phyloP scores from a whole-genome alignment of 2,888 invertebrate genomes.

The Crossocerus cetratus region DNA sequence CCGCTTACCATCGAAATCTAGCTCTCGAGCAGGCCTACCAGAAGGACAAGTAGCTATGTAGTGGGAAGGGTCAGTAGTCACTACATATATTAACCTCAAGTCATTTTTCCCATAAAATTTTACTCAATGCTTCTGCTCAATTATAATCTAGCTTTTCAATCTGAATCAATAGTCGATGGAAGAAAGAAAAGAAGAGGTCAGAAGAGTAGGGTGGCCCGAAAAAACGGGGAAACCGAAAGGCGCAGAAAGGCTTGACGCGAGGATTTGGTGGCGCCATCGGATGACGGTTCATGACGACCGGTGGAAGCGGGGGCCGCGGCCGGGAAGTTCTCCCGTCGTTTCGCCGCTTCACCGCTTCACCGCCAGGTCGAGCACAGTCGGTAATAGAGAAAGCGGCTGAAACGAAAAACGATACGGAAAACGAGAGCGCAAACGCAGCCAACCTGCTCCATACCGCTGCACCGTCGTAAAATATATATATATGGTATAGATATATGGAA shows the following conservation, averaged over 20 bases:
- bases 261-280: slow-evolving; percentile 71
- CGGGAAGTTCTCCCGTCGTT: slow-evolving; percentile 38
- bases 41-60: too few relatives aligned
- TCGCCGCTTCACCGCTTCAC: too few relatives aligned
- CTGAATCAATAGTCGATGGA: too few relatives aligned
- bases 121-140: too few relatives aligned
- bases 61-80: too few relatives aligned
- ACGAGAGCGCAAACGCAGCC: neutral
- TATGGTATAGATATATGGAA: neutral
- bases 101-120: too few relatives aligned
- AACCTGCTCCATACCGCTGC: too few relatives aligned
- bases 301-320: slow-evolving; percentile 13
- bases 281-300: slow-evolving; percentile 11
- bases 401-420: neutral
- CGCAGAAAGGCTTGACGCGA: slow-evolving; percentile 13
- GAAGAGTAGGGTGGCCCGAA: slow-evolving; percentile 8
- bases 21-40: too few relatives aligned
- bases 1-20: too few relatives aligned
- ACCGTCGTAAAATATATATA: neutral
- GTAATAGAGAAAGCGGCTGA: slow-evolving; percentile 53
- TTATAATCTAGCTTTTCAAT: too few relatives aligned
- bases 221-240: neutral
- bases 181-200: too few relatives aligned
- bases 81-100: too few relatives aligned
- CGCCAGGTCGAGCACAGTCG: slow-evolving; percentile 59